Evolutionary conservation across 2,797 vertebrate genomes (phyloP).

Genomic region (Syngnathus rostellatus): DNA sequence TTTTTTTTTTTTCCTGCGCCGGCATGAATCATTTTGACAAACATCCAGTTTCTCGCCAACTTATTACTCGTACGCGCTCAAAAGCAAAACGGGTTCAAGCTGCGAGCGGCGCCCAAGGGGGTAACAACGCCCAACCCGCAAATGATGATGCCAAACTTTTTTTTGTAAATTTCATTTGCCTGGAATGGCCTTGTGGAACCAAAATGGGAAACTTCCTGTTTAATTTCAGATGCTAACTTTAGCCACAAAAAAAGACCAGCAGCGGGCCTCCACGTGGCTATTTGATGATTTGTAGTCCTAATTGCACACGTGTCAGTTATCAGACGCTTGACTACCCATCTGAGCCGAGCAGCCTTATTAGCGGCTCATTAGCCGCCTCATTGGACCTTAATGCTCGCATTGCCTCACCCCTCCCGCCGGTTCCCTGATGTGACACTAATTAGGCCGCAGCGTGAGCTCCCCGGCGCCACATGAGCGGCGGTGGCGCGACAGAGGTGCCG

Average conservation of each 20-base stretch:
- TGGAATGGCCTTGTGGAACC: too few relatives aligned
- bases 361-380: constrained; percentile 64
- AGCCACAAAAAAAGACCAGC: too few relatives aligned
- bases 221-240: neutral
- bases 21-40: constrained; percentile 76
- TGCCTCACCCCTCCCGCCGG: constrained; percentile 46
- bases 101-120: too few relatives aligned
- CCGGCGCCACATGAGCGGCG: constrained; percentile 16
- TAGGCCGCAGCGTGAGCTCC: constrained; percentile 48
- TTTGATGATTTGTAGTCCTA: neutral
- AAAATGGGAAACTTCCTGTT: neutral
- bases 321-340: constrained; percentile 4
- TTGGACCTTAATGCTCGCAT: constrained; percentile 61
- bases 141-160: too few relatives aligned
- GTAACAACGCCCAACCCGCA: too few relatives aligned
- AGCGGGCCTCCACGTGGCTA: too few relatives aligned
- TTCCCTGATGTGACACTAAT: constrained; percentile 66
- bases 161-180: too few relatives aligned
- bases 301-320: neutral
- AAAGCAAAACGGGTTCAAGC: neutral
- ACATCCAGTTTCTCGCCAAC: constrained; percentile 61
- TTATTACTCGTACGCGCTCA: neutral
- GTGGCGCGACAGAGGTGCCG: constrained; percentile 71
- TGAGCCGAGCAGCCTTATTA: constrained; percentile 62
- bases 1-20: constrained; percentile 64